A percentile compares a stretch with the other conserved stretches of the same genome.
Conservation (phyloP, 1,140 invertebrate genomes). For the Paramacrobiotus metropolitanus region DNA sequence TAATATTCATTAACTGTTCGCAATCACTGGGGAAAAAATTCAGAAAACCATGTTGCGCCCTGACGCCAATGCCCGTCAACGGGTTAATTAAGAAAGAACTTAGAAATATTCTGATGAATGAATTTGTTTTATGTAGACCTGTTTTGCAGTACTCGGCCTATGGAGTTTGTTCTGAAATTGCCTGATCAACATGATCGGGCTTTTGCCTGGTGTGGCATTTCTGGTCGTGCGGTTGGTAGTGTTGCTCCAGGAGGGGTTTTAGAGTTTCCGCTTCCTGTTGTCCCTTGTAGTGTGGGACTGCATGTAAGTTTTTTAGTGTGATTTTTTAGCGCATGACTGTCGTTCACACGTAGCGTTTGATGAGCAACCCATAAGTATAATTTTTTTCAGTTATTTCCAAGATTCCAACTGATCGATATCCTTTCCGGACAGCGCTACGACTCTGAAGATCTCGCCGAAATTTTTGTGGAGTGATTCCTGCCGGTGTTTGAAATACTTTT, state of each 20-base stretch:
- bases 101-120: too few species aligned
- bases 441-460: neutral
- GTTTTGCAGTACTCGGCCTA: neutral
- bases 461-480: constrained; percentile 1
- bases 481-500: too few species aligned
- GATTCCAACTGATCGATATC: neutral
- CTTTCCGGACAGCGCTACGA: constrained; percentile 1
- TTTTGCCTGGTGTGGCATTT: neutral
- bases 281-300: neutral
- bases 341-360: too few species aligned
- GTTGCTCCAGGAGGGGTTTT: neutral
- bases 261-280: neutral
- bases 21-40: too few species aligned
- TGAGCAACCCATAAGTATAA: too few species aligned
- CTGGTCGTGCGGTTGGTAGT: neutral
- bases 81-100: too few species aligned
- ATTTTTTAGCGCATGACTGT: too few species aligned
- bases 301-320: neutral
- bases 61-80: too few species aligned
- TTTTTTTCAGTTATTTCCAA: neutral
- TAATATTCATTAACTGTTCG: too few species aligned
- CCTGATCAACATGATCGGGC: neutral
- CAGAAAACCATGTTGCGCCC: too few species aligned
- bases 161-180: neutral
- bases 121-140: too few species aligned